Percentiles rank a stretch among this genome's conserved stretches.
phyloP scores from a whole-genome alignment of 2,113 vertebrate species.

The Austrofundulus limnaeus region DNA sequence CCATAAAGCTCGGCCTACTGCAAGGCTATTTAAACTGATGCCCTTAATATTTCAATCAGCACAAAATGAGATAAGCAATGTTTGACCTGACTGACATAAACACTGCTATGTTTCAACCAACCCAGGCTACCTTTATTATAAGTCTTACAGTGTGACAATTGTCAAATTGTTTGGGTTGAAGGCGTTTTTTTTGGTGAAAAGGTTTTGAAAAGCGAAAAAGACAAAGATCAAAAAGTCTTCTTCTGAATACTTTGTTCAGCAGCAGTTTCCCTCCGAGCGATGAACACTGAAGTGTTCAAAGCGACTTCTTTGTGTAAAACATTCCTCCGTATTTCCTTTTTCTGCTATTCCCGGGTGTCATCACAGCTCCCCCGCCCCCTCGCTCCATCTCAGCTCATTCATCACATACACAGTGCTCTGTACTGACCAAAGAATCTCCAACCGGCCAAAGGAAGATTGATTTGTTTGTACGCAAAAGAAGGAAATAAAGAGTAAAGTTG shows the following conservation, averaged over 20 bases:
- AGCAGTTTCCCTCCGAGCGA: slow-evolving; percentile 17
- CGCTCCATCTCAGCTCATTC: slow-evolving; percentile 33
- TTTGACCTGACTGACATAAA: not conserved
- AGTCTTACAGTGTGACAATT: not conserved
- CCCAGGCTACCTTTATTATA: not conserved
- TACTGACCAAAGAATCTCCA: slow-evolving; percentile 45
- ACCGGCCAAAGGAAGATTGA: slow-evolving; percentile 61
- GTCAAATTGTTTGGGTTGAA: not conserved
- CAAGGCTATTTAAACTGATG: not conserved
- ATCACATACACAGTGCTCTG: slow-evolving; percentile 51
- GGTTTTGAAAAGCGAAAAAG: not conserved
- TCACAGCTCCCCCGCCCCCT: slow-evolving; percentile 2
- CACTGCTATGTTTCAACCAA: not conserved
- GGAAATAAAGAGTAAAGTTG: not conserved
- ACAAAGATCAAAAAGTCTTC: slow-evolving; percentile 5
- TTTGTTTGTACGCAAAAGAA: slow-evolving; percentile 56
- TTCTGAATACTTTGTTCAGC: not conserved
- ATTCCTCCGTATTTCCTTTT: not conserved
- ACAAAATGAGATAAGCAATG: not conserved
- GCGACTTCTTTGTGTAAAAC: slow-evolving; percentile 21
- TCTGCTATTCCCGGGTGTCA: not conserved
- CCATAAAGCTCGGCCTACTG: no score
- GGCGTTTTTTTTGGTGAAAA: not conserved
- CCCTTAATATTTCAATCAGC: not conserved
- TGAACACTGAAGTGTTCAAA: slow-evolving; percentile 30